phyloP scores from a whole-genome alignment of 1,140 invertebrate genomes.

The Cydia pomonella region DNA sequence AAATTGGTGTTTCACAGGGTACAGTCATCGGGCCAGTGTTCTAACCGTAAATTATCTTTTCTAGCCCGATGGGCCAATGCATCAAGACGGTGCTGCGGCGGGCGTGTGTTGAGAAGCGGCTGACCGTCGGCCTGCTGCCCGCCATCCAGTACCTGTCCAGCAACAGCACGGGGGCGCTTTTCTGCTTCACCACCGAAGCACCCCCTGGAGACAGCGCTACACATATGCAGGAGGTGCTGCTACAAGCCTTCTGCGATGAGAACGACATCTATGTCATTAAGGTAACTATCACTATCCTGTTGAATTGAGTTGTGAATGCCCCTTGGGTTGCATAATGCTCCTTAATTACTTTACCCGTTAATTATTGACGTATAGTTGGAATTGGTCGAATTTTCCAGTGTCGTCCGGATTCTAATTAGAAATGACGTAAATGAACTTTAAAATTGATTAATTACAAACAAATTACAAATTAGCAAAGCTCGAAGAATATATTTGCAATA shows the following conservation, averaged over 20 bases:
- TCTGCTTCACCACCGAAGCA: constrained; percentile 83
- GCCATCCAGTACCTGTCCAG: constrained; percentile 83
- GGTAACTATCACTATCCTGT: constrained; percentile 60
- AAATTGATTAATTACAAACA: not conserved
- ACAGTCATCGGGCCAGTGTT: not conserved
- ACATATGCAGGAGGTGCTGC: constrained; percentile 85
- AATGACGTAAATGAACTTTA: not conserved
- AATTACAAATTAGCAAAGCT: not conserved
- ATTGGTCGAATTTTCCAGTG: too few species aligned
- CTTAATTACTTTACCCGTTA: not conserved
- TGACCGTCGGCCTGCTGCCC: constrained; percentile 83
- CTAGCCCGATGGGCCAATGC: constrained; percentile 77
- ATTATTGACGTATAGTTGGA: too few species aligned
- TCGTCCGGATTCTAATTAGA: not conserved
- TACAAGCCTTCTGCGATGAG: constrained; percentile 86
- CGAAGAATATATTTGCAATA: not conserved
- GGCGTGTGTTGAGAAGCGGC: constrained; percentile 81
- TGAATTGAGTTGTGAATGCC: not conserved
- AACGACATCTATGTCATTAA: constrained; percentile 86
- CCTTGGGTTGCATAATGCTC: not conserved
- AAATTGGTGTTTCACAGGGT: not conserved
- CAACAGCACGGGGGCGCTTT: constrained; percentile 82
- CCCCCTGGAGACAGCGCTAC: constrained; percentile 83
- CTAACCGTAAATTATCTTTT: not conserved
- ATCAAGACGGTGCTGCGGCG: constrained; percentile 81